phyloP scores from a whole-genome alignment of 2,797 vertebrate genomes.

The Zalophus californianus region DNA sequence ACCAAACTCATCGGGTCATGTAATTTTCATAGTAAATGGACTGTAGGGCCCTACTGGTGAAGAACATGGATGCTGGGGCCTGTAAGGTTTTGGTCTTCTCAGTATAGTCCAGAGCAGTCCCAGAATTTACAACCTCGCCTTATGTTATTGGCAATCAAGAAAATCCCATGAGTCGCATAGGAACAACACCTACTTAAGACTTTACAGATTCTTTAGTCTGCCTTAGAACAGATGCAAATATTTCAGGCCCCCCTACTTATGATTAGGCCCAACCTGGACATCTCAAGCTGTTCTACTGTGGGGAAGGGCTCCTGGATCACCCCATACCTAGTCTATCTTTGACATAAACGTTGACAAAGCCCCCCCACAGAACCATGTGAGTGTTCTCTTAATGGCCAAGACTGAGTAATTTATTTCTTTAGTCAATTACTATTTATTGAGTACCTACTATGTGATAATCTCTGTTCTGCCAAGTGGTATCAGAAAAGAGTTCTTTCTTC shows the following conservation, averaged over 20 bases:
- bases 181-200: background rate
- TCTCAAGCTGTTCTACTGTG: background rate
- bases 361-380: background rate
- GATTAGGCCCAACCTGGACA: background rate
- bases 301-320: background rate
- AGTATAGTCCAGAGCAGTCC: background rate
- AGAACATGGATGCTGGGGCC: background rate
- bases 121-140: background rate
- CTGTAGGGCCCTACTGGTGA: rapidly evolving
- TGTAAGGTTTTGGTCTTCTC: background rate
- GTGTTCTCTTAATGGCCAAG: background rate
- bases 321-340: background rate
- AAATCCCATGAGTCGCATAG: background rate
- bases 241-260: background rate
- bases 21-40: background rate
- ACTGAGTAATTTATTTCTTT: background rate
- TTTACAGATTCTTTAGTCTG: background rate
- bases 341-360: background rate
- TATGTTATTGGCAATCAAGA: background rate
- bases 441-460: background rate
- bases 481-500: background rate
- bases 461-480: background rate
- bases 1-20: background rate
- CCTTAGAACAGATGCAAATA: background rate
- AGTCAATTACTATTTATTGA: background rate